Percentiles rank a stretch among this genome's conserved stretches.
phyloP scores from a whole-genome alignment of 2,113 vertebrate species.

The Coptodon rendalli region DNA sequence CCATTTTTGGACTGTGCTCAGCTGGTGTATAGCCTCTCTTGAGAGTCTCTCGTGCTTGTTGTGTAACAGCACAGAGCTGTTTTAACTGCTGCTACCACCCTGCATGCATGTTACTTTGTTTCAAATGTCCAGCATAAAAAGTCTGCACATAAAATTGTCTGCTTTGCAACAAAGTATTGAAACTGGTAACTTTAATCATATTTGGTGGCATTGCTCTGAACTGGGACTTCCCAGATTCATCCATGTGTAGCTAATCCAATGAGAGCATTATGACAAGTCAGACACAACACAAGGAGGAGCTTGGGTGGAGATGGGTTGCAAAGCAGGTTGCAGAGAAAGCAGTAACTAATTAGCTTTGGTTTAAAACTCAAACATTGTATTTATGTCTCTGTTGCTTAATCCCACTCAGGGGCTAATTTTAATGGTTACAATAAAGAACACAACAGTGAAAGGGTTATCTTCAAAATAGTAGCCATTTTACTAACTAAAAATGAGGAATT shows the following conservation, averaged over 20 bases:
- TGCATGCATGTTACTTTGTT: background rate
- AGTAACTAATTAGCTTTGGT: background rate
- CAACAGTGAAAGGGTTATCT: background rate
- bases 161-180: background rate
- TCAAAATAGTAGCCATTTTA: background rate
- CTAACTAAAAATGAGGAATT: accelerated
- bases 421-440: accelerated
- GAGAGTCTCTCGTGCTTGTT: background rate
- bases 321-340: background rate
- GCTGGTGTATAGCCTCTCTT: background rate
- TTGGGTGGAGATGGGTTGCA: background rate
- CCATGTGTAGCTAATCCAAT: accelerated
- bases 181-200: background rate
- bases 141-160: background rate
- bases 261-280: background rate
- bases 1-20: slow-evolving; percentile 24
- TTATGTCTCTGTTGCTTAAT: background rate
- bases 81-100: background rate
- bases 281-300: background rate
- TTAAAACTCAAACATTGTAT: background rate
- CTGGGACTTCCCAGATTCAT: background rate
- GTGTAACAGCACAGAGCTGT: background rate
- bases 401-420: background rate
- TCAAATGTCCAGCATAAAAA: background rate
- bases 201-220: background rate